Conservation (phyloP, 2,888 invertebrate species). For the Leucania comma region DNA sequence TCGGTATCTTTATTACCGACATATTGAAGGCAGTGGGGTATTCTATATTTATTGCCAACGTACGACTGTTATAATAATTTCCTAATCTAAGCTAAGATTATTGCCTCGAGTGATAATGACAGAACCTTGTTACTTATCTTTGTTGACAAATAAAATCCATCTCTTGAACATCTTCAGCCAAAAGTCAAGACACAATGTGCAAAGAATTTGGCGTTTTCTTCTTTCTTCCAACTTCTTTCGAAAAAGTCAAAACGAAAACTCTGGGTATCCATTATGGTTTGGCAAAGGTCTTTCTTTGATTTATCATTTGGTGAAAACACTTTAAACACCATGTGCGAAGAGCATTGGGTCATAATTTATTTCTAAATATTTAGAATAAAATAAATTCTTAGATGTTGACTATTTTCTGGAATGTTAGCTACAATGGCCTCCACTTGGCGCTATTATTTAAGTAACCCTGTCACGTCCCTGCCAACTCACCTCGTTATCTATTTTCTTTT, state of each 20-base stretch:
- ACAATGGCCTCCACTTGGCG: slow-evolving; percentile 43
- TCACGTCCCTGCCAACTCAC: slow-evolving; percentile 58
- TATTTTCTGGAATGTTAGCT: slow-evolving; percentile 29
- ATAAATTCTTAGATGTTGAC: slow-evolving; percentile 5
- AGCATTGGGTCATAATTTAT: not conserved
- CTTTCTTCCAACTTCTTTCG: too few relatives aligned
- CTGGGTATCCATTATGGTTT: too few relatives aligned
- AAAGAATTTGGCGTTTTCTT: too few relatives aligned
- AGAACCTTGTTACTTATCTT: too few relatives aligned
- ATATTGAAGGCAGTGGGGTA: not conserved
- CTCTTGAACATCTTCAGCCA: not conserved
- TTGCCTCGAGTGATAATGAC: not conserved
- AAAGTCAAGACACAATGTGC: too few relatives aligned
- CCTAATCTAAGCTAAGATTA: not conserved
- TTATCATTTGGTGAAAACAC: not conserved
- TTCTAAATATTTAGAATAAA: slow-evolving; percentile 13
- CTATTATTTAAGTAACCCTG: slow-evolving; percentile 34
- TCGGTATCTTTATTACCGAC: slow-evolving; percentile 10
- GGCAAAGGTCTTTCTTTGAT: too few relatives aligned
- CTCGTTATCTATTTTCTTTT: slow-evolving; percentile 59
- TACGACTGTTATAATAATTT: not conserved
- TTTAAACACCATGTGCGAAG: not conserved
- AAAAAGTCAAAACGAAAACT: too few relatives aligned
- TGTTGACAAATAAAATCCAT: not conserved
- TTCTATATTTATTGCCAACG: not conserved